A percentile compares a stretch with the other conserved stretches of the same genome.
phyloP scores from a whole-genome alignment of 2,113 vertebrate species.

The Indicator maculatus region DNA sequence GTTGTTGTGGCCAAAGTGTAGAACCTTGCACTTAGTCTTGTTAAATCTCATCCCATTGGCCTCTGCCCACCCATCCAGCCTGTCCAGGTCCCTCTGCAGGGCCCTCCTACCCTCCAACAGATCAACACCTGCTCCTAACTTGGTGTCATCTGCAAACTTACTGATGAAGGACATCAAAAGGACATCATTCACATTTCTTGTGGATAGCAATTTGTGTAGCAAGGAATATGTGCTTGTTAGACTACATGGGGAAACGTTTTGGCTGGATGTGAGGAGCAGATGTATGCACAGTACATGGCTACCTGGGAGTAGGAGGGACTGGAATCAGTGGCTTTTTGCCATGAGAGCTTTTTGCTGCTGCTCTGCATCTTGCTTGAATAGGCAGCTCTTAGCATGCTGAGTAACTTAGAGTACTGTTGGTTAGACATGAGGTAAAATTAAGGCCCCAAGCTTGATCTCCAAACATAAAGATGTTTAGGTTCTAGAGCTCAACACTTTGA shows the following conservation, averaged over 20 bases:
- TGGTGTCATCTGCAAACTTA: too few species aligned
- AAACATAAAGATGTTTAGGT: background rate
- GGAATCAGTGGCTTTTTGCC: background rate
- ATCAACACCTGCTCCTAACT: too few species aligned
- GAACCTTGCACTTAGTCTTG: too few species aligned
- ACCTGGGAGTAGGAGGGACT: background rate
- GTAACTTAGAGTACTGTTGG: background rate
- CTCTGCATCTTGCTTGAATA: background rate
- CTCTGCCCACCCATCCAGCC: too few species aligned
- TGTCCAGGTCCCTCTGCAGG: too few species aligned
- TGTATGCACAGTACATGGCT: background rate
- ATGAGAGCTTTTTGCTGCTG: background rate
- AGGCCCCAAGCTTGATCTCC: background rate
- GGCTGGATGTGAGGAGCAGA: background rate
- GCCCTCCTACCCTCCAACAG: too few species aligned
- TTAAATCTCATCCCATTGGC: too few species aligned
- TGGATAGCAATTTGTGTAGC: background rate
- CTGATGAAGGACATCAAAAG: background rate
- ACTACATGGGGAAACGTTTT: background rate
- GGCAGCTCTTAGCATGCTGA: background rate
- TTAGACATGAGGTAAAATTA: background rate
- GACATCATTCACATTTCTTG: background rate
- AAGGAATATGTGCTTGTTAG: background rate
- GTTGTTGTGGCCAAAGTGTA: too few species aligned
- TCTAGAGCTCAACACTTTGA: background rate